Percentiles rank a stretch among this genome's conserved stretches.
Evolutionary conservation across 2,888 invertebrate genomes (phyloP).

Genomic region (Scaptomyza parva): DNA sequence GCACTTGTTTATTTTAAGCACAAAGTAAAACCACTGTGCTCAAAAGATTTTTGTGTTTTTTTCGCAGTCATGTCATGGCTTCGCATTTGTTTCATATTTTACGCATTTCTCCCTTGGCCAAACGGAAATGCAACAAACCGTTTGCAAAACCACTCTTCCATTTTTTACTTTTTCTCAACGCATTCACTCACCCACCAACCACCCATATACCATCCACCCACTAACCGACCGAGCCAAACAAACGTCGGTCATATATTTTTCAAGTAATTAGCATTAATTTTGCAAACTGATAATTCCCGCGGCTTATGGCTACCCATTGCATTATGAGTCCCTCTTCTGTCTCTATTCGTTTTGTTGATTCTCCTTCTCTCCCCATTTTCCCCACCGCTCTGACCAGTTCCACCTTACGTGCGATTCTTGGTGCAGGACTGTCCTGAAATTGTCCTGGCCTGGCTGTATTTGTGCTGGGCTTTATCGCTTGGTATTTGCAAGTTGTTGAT

Average conservation of each 20-base stretch:
- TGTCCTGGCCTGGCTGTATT: slow-evolving; percentile 16
- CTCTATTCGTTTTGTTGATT: slow-evolving; percentile 3
- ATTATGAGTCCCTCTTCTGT: slow-evolving; percentile 21
- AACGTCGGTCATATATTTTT: slow-evolving; percentile 78
- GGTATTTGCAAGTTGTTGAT: slow-evolving; percentile 69
- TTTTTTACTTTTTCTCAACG: slow-evolving; percentile 8
- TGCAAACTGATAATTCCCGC: slow-evolving; percentile 76
- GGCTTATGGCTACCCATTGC: slow-evolving; percentile 51
- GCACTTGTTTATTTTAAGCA: background rate
- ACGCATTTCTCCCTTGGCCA: slow-evolving; percentile 49
- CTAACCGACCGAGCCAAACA: slow-evolving; percentile 18
- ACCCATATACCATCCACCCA: background rate
- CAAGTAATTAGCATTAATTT: slow-evolving; percentile 83
- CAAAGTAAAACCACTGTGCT: slow-evolving; percentile 46
- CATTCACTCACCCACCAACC: background rate
- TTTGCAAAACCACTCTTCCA: slow-evolving; percentile 33
- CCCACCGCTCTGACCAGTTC: slow-evolving; percentile 1
- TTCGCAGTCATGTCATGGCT: slow-evolving; percentile 50
- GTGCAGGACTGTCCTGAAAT: background rate
- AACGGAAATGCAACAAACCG: slow-evolving; percentile 67
- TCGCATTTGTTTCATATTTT: slow-evolving; percentile 69
- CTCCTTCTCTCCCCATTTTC: background rate
- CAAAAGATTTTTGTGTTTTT: slow-evolving; percentile 7
- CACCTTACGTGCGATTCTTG: slow-evolving; percentile 15
- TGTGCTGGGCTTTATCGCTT: slow-evolving; percentile 45